Evolutionary conservation across 2,888 invertebrate species (phyloP).

Genomic region (Octodonta nipae): DNA sequence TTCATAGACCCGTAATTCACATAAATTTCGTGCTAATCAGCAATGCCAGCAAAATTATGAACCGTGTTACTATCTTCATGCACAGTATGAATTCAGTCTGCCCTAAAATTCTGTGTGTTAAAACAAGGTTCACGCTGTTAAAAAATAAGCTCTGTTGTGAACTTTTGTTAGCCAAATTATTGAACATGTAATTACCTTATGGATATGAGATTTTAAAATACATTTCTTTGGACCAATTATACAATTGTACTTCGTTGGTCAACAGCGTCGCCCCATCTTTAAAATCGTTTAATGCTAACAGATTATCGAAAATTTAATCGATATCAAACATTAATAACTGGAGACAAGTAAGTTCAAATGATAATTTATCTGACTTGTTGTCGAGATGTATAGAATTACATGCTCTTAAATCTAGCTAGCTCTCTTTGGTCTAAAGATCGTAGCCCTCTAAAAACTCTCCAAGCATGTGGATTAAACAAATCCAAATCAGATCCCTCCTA

Average conservation of each 20-base stretch:
- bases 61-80: too few species aligned
- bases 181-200: not conserved
- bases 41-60: slow-evolving; percentile 3
- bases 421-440: too few species aligned
- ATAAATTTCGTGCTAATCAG: not conserved
- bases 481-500: too few species aligned
- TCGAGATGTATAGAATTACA: too few species aligned
- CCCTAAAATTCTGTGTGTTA: not conserved
- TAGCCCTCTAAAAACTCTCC: too few species aligned
- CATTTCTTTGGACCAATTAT: not conserved
- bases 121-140: not conserved
- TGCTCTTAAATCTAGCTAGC: too few species aligned
- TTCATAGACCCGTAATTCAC: slow-evolving; percentile 5
- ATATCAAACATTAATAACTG: too few species aligned
- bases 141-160: not conserved
- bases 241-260: slow-evolving; percentile 2
- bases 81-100: too few species aligned
- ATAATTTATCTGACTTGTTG: too few species aligned
- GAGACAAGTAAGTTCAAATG: too few species aligned
- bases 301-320: slow-evolving; percentile 3
- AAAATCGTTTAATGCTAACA: slow-evolving; percentile 2
- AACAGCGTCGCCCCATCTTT: slow-evolving; percentile 1
- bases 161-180: not conserved
- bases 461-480: too few species aligned
- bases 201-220: not conserved